Evolutionary conservation across 2,888 invertebrate species (phyloP), one percentile per base, ranked within the genome.

Genomic region (Caenorhabditis imperialis): DNA sequence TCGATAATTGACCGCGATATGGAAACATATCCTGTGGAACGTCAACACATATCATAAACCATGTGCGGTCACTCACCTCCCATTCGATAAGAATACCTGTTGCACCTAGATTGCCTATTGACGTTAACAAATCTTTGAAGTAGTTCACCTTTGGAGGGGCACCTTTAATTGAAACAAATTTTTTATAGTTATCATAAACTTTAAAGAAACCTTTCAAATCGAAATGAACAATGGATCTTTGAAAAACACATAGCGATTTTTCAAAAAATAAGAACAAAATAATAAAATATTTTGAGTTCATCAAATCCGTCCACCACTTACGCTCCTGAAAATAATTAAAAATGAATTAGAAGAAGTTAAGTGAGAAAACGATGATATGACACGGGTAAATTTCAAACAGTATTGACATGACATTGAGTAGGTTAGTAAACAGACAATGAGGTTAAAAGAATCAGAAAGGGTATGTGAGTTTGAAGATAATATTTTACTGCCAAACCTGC

Each of bases 11-110:
- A 0, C 91, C 92, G 42, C 90, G 88, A 86, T 92, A 94, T 0
- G 94, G 94, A 89, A 94, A 94, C 93, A 93, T 94, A 84, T 94
- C 91, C 86, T 92, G 91, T n/a, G n/a, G n/a, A n/a, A n/a, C n/a
- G n/a, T n/a, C n/a, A n/a, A n/a, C n/a, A n/a, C n/a, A n/a, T n/a
- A n/a, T n/a, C n/a, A n/a, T n/a, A n/a, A n/a, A n/a, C n/a, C n/a
- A n/a, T n/a, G n/a, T n/a, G n/a, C n/a, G n/a, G 30, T 12, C 2
- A 14, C 27, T 3, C n/a, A 78, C 94, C 88, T 94, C 94, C 88
- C 94, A 94, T 86, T 94, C 94, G 40, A 94, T 90, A 6, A 94
- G 89, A 12, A 94, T 87, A 0, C 93, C 93, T 25, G 92, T 93
- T 0, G 92, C 93, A n/a, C 94, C 93, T 37, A 92, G 33, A n/a